Evolutionary conservation across 2,797 vertebrate genomes (phyloP).

Genomic region (Harpagifer antarcticus): DNA sequence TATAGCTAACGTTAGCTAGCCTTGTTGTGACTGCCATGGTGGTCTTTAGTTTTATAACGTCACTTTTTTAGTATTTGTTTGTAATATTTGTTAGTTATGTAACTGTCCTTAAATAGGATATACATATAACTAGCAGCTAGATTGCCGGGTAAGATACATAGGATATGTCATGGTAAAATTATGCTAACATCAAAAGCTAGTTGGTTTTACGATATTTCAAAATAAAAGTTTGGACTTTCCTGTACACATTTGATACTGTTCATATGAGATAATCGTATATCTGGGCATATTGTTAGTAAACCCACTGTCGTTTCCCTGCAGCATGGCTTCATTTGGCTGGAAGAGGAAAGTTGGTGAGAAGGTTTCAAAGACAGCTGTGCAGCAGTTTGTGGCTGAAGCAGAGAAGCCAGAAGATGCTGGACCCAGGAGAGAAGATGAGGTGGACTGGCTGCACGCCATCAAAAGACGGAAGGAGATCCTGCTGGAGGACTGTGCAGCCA

Average conservation of each 20-base stretch:
- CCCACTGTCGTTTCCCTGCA: constrained; percentile 7
- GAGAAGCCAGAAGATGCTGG: constrained; percentile 82
- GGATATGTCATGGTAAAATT: neutral
- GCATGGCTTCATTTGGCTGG: constrained; percentile 97
- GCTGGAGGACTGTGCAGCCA: constrained; percentile 86
- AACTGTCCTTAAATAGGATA: neutral
- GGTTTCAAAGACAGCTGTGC: constrained; percentile 90
- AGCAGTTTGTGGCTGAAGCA: constrained; percentile 91
- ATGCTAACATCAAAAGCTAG: neutral
- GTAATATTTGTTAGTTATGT: no score
- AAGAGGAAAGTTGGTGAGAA: constrained; percentile 95
- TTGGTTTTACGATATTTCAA: neutral
- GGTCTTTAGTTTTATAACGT: constrained; percentile 9
- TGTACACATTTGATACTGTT: neutral
- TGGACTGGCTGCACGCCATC: constrained; percentile 86
- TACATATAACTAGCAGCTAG: neutral
- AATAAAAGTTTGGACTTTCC: neutral
- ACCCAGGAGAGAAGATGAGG: constrained; percentile 74
- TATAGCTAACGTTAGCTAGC: constrained; percentile 29
- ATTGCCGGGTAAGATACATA: neutral
- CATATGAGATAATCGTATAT: no score
- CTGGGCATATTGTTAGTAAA: no score
- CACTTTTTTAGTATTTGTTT: no score
- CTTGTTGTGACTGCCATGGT: neutral
- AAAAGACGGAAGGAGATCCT: constrained; percentile 89